phyloP scores from a whole-genome alignment of 1,140 invertebrate genomes.

The Leptinotarsa defecta region DNA sequence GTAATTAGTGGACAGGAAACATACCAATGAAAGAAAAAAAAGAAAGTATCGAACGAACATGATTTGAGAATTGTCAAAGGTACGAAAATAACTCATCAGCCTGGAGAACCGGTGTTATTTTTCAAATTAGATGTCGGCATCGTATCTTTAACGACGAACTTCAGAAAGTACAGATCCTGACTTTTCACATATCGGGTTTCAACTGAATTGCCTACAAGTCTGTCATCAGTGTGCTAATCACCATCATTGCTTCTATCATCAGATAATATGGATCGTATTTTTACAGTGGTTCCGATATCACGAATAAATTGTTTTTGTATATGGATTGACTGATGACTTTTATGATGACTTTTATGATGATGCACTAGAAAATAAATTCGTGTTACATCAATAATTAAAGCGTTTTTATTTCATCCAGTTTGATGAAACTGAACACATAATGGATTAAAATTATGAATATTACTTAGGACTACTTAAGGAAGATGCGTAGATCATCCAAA shows the following conservation, averaged over 20 bases:
- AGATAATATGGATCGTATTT: too few species aligned
- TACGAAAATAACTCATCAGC: slow-evolving; percentile 12
- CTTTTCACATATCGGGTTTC: slow-evolving; percentile 12
- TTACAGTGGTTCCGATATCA: too few species aligned
- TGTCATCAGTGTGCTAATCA: slow-evolving; percentile 11
- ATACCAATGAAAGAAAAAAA: neutral
- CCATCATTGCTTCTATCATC: neutral
- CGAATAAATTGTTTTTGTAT: too few species aligned
- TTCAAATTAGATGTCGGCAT: slow-evolving; percentile 12
- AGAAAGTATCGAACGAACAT: neutral
- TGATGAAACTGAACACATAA: too few species aligned
- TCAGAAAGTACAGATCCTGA: neutral
- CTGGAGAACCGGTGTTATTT: slow-evolving; percentile 11
- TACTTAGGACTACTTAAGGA: too few species aligned
- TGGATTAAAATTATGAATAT: too few species aligned
- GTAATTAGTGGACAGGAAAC: slow-evolving; percentile 11
- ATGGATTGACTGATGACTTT: too few species aligned
- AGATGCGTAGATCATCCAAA: too few species aligned
- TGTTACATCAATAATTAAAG: too few species aligned
- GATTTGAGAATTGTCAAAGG: neutral
- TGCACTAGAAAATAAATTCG: too few species aligned
- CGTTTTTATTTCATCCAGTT: too few species aligned
- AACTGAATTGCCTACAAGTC: slow-evolving; percentile 8
- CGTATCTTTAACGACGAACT: slow-evolving; percentile 15
- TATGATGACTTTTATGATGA: too few species aligned